Evolutionary conservation across 1,140 invertebrate species (phyloP).

Genomic region (Gerris buenoi): DNA sequence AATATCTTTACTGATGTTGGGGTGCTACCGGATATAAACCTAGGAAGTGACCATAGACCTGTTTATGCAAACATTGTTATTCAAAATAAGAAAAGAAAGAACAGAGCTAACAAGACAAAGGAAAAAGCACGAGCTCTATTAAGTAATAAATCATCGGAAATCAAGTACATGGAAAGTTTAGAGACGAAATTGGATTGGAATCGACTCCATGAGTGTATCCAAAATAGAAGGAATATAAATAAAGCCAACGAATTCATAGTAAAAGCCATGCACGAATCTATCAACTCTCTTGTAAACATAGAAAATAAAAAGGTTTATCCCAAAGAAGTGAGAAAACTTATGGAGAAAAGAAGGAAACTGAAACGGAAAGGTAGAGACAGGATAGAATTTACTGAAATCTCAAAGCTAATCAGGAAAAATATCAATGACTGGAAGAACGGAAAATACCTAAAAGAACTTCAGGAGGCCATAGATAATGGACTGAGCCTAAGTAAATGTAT

Average conservation of each 20-base stretch:
- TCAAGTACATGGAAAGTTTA: neutral
- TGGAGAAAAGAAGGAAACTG: neutral
- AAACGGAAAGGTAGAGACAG: neutral
- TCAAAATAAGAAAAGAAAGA: neutral
- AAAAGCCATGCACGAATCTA: too few relatives aligned
- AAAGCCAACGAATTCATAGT: neutral
- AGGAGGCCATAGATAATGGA: neutral
- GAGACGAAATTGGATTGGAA: neutral
- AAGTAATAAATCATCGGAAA: neutral
- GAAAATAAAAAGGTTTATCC: neutral
- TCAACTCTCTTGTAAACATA: too few relatives aligned
- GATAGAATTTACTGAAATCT: neutral
- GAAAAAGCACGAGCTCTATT: neutral
- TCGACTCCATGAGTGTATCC: neutral
- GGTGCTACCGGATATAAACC: neutral
- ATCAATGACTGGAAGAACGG: neutral
- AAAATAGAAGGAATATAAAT: neutral
- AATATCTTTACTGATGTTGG: neutral
- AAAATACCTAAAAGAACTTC: neutral
- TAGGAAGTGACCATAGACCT: neutral
- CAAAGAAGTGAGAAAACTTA: neutral
- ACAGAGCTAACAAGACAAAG: neutral
- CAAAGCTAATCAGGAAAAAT: neutral
- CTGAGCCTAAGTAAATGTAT: neutral
- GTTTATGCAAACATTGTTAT: neutral